Evolutionary conservation across 2,113 vertebrate species (phyloP), one percentile per base, ranked within the genome.

Genomic region (Platichthys stellatus): DNA sequence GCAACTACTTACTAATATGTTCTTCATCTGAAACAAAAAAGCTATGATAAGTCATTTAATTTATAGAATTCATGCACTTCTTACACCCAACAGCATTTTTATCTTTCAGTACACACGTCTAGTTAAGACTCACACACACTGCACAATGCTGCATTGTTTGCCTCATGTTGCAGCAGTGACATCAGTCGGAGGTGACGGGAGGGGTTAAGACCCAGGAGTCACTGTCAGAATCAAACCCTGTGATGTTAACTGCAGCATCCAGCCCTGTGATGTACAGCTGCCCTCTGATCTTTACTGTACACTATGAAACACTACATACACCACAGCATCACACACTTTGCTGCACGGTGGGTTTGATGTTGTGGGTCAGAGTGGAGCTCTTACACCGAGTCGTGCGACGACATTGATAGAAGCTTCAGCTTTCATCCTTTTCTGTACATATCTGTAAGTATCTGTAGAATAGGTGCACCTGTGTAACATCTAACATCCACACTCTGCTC

Each of bases 211-310:
- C n/a, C 66, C 53, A 21, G 72, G 47, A 51, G 68, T 73, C 66
- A 67, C 13, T 49, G 54, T 76, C 67, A 66, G 67, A 64, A 53
- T 26, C 38, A 35, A 72, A 43, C 66, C 63, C 40, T 80, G 31
- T 89, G 81, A 78, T 74, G 76, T 82, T 64, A 56, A 35, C 57
- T 63, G 76, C 5, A 17, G 72, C 66, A 60, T 62, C 20, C 5
- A 62, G 51, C 63, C 78, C 67, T 85, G 66, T 84, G 85, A 89
- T 85, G 72, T 74, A 71, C 76, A 81, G 78, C 78, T 80, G 82
- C 54, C 65, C 73, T 83, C 63, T 79, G 85, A 90, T 80, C 66
- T 63, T 26, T 67, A 15, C 45, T 71, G 82, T 63, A 56, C 58
- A 66, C 49, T 35, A 57, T 24, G 60, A n/a, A 45, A 57, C 53